These are phyloP conservation scores for Pycnonotus jocosus DNA, from an alignment of 2,113 vertebrate genomes.

Conservation along the genomic window DNA sequence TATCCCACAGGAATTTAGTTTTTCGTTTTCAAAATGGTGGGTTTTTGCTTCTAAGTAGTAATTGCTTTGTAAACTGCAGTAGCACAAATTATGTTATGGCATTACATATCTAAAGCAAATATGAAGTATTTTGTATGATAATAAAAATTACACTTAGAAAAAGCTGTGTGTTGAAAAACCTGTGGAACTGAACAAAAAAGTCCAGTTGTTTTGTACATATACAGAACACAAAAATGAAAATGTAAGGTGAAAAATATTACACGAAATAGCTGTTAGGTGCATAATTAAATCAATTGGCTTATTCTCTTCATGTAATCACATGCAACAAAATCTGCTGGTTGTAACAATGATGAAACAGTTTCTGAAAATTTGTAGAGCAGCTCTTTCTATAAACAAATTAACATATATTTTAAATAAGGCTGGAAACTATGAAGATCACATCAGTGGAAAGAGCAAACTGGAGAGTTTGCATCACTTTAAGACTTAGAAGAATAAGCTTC, in stretches of 20 bases:
- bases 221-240: not conserved
- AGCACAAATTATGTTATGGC: not conserved
- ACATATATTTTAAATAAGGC: not conserved
- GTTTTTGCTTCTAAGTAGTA: not conserved
- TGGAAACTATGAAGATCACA: not conserved
- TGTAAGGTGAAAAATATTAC: not conserved
- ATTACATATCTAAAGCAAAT: not conserved
- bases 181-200: not conserved
- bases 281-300: not conserved
- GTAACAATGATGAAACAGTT: not conserved
- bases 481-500: not conserved
- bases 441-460: not conserved
- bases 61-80: not conserved
- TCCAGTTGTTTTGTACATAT: accelerated
- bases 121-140: not conserved
- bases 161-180: not conserved
- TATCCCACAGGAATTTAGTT: not conserved
- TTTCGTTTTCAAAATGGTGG: not conserved
- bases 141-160: not conserved
- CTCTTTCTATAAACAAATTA: not conserved
- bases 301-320: not conserved
- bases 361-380: not conserved
- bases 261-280: not conserved
- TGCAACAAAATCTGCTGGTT: not conserved
- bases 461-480: not conserved